A percentile compares a stretch with the other conserved stretches of the same genome.
These are phyloP conservation scores for Leptinotarsa haldemani DNA, from an alignment of 2,888 invertebrate genomes.

Conservation along the genomic window DNA sequence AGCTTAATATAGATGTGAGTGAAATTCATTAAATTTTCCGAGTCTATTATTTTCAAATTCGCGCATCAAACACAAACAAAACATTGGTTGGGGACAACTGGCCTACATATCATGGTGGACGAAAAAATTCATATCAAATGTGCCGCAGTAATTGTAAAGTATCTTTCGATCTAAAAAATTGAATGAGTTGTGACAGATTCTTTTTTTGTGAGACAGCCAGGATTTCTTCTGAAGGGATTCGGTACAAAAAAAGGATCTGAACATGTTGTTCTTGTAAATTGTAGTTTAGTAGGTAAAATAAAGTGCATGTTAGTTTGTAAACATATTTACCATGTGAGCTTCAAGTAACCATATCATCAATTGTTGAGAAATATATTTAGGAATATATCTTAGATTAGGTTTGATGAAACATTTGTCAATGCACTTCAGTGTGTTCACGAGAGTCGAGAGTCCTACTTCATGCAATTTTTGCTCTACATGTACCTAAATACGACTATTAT, in stretches of 20 bases:
- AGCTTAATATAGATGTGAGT: constrained; percentile 37
- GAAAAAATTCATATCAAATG: constrained; percentile 57
- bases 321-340: constrained; percentile 55
- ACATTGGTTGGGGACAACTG: constrained; percentile 49
- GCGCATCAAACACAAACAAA: constrained; percentile 49
- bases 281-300: constrained; percentile 36
- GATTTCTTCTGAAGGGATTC: constrained; percentile 40
- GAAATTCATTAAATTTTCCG: constrained; percentile 29
- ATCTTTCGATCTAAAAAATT: constrained; percentile 35
- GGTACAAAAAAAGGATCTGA: constrained; percentile 40
- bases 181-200: constrained; percentile 31
- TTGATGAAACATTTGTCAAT: constrained; percentile 56
- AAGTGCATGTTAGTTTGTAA: constrained; percentile 31
- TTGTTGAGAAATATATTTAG: constrained; percentile 40
- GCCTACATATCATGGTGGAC: constrained; percentile 63
- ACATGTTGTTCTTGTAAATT: constrained; percentile 40
- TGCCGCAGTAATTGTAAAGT: constrained; percentile 61
- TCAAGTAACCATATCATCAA: constrained; percentile 58
- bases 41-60: constrained; percentile 36
- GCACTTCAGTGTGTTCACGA: constrained; percentile 52
- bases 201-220: constrained; percentile 55
- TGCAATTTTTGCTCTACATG: constrained; percentile 59
- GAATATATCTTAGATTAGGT: constrained; percentile 36
- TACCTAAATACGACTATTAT: constrained; percentile 57
- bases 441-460: constrained; percentile 44